A percentile compares a stretch with the other conserved stretches of the same genome.
Evolutionary conservation across 1,140 invertebrate genomes (phyloP).

Genomic region (Carposina sasakii): DNA sequence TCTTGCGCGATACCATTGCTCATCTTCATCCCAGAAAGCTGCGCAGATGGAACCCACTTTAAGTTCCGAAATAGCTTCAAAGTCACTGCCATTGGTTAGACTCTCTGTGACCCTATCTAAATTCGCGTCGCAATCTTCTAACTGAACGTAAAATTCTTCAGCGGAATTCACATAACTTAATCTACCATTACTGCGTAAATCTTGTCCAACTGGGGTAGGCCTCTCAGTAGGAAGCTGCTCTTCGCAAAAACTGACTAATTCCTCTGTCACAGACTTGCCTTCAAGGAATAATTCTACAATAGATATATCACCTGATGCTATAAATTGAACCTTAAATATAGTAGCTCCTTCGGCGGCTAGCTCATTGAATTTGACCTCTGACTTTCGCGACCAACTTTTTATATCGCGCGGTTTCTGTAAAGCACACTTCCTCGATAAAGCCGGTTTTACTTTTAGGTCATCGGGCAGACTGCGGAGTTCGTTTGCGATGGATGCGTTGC

Average conservation of each 20-base stretch:
- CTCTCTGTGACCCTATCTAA: constrained; percentile 75
- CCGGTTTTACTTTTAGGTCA: constrained; percentile 74
- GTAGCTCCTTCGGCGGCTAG: constrained; percentile 77
- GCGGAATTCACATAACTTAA: constrained; percentile 74
- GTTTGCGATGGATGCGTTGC: constrained; percentile 77
- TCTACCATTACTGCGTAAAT: constrained; percentile 47
- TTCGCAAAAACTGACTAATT: constrained; percentile 71
- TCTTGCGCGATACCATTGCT: constrained; percentile 77
- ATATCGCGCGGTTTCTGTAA: constrained; percentile 76
- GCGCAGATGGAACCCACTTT: constrained; percentile 74
- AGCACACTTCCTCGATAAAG: constrained; percentile 77
- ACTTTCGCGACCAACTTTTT: constrained; percentile 75
- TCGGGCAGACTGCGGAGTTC: constrained; percentile 77
- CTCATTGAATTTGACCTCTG: constrained; percentile 77
- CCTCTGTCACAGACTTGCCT: constrained; percentile 75
- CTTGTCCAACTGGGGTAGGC: constrained; percentile 52
- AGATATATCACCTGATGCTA: constrained; percentile 77
- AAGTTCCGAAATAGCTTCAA: constrained; percentile 61
- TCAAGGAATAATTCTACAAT: constrained; percentile 77
- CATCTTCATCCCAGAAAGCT: constrained; percentile 78
- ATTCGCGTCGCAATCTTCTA: constrained; percentile 67
- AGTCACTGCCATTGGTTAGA: constrained; percentile 69
- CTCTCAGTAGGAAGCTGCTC: constrained; percentile 46
- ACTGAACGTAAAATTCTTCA: constrained; percentile 78
- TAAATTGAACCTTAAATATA: constrained; percentile 76